A percentile compares a stretch with the other conserved stretches of the same genome.
Conservation (phyloP, 2,797 vertebrate genomes). For the Anguilla pacifica region DNA sequence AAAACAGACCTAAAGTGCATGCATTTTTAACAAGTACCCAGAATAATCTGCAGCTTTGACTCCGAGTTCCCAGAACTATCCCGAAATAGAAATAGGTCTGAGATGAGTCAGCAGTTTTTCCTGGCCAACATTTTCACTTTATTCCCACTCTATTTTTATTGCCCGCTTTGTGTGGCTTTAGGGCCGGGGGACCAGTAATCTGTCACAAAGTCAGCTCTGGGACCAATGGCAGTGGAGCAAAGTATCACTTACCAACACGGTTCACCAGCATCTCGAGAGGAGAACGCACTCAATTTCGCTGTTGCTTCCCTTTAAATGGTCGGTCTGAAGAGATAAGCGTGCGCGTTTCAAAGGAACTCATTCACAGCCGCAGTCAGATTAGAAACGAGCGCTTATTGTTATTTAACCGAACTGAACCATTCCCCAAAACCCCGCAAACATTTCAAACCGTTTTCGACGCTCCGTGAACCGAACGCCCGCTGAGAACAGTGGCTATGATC, state of each 20-base stretch:
- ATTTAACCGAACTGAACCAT: neutral
- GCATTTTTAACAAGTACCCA: neutral
- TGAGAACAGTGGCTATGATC: neutral
- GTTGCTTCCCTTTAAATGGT: neutral
- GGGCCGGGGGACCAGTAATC: neutral
- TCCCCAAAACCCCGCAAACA: neutral
- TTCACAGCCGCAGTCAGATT: neutral
- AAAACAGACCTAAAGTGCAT: neutral
- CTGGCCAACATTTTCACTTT: neutral
- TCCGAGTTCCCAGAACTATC: neutral
- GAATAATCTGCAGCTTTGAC: neutral
- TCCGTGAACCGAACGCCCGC: neutral
- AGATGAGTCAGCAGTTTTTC: slow-evolving; percentile 4
- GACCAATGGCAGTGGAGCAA: neutral
- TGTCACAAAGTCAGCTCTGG: neutral
- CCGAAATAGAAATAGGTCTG: slow-evolving; percentile 10
- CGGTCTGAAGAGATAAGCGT: neutral
- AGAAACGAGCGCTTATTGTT: neutral
- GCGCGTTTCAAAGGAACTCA: neutral
- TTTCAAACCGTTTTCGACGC: neutral
- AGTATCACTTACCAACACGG: neutral
- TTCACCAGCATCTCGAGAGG: neutral
- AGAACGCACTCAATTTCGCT: neutral
- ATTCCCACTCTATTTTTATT: neutral
- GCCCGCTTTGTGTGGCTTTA: neutral